phyloP scores from a whole-genome alignment of 2,113 vertebrate genomes.

The Gallinago media region DNA sequence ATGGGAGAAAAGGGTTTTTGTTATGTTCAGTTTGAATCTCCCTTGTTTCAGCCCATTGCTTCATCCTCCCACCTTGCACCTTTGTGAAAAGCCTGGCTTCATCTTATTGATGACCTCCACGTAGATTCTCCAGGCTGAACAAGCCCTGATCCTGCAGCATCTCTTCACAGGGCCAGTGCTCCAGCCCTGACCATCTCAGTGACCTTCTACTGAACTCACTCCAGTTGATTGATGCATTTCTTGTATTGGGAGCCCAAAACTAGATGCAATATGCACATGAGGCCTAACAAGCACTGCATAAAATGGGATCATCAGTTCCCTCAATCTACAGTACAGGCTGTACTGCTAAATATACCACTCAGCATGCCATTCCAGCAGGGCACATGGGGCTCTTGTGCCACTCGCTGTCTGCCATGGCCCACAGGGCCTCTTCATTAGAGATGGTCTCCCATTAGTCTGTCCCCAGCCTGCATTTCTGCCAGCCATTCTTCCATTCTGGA shows the following conservation, averaged over 20 bases:
- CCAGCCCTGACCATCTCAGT: background rate
- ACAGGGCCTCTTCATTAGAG: background rate
- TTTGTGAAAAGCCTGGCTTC: background rate
- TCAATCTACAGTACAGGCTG: background rate
- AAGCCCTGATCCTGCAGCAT: background rate
- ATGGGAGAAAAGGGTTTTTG: background rate
- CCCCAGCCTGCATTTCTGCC: background rate
- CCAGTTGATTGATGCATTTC: accelerated
- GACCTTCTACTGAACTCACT: background rate
- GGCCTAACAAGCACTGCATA: background rate
- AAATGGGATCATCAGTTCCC: background rate
- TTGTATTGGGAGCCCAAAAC: background rate
- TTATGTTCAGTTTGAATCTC: background rate
- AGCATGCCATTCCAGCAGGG: background rate
- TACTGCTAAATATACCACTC: background rate
- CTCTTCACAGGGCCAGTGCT: background rate
- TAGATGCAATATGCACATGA: background rate
- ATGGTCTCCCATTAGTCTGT: background rate
- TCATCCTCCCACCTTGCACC: background rate
- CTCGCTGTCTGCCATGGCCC: background rate
- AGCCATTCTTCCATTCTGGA: background rate
- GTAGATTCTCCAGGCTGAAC: background rate
- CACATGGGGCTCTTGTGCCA: background rate
- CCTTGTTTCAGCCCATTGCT: background rate
- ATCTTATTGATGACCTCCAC: background rate